These are phyloP conservation scores for Schlechtendalia chinensis DNA, from an alignment of 1,140 invertebrate genomes.

Conservation along the genomic window DNA sequence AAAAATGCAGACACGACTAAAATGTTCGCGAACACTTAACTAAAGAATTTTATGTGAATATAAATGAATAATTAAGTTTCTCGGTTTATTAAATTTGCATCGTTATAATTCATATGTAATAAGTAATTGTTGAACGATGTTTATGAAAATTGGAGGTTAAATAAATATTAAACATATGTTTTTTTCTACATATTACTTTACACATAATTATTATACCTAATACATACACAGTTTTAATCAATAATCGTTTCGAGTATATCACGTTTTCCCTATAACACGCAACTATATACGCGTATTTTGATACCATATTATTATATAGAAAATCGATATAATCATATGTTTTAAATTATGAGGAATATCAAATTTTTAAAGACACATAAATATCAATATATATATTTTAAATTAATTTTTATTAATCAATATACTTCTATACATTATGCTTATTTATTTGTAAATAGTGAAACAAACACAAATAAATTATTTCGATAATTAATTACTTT, in stretches of 20 bases:
- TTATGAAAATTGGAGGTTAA: too few relatives aligned
- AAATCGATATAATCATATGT: background rate
- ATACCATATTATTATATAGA: constrained; percentile 19
- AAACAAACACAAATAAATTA: background rate
- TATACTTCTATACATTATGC: background rate
- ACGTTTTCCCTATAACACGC: background rate
- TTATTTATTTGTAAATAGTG: background rate
- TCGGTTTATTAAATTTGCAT: too few relatives aligned
- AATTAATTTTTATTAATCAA: background rate
- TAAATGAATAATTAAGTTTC: too few relatives aligned
- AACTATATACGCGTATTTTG: background rate
- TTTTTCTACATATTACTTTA: too few relatives aligned
- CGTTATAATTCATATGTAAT: too few relatives aligned
- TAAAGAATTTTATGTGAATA: too few relatives aligned
- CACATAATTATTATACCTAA: too few relatives aligned
- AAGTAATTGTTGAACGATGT: too few relatives aligned
- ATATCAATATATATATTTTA: background rate
- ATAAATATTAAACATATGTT: too few relatives aligned
- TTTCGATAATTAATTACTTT: background rate
- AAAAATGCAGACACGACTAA: too few relatives aligned
- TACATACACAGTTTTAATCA: background rate
- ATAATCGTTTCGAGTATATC: background rate
- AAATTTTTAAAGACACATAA: background rate
- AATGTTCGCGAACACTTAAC: too few relatives aligned
- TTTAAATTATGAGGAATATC: background rate